Evolutionary conservation across 1,140 invertebrate species (phyloP).

Genomic region (Heliothis subflexa): DNA sequence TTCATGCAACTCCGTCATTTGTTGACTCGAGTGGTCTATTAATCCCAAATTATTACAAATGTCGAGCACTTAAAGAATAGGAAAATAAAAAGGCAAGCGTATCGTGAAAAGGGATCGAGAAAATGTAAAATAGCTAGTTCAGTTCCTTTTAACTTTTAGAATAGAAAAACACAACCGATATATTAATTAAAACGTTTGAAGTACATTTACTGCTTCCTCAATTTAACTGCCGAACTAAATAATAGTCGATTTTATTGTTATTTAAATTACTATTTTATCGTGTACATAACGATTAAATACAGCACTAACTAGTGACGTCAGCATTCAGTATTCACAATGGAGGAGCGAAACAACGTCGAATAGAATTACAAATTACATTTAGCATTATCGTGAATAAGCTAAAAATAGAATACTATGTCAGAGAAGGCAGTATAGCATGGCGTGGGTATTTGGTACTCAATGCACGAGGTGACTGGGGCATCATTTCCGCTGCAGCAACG

Average conservation of each 20-base stretch:
- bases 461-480: constrained; percentile 74
- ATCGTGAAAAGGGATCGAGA: neutral
- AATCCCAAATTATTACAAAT: constrained; percentile 15
- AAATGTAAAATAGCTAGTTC: neutral
- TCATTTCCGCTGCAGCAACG: constrained; percentile 68
- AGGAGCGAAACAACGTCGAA: constrained; percentile 6
- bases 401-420: constrained; percentile 48
- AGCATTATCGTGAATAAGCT: constrained; percentile 46
- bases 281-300: constrained; percentile 27
- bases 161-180: constrained; percentile 4
- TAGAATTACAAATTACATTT: constrained; percentile 47
- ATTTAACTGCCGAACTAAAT: constrained; percentile 19
- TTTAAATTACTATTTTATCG: constrained; percentile 37
- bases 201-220: constrained; percentile 25
- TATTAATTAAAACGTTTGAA: constrained; percentile 29
- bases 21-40: neutral
- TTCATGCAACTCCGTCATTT: neutral
- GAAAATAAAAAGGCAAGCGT: neutral
- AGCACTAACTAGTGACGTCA: constrained; percentile 25
- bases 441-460: constrained; percentile 67
- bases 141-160: neutral
- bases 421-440: constrained; percentile 6
- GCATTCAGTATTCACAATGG: constrained; percentile 33
- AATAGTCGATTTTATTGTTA: constrained; percentile 36
- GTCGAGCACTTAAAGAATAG: neutral